phyloP scores from a whole-genome alignment of 2,797 vertebrate genomes.

The Lutjanus argentimaculatus region DNA sequence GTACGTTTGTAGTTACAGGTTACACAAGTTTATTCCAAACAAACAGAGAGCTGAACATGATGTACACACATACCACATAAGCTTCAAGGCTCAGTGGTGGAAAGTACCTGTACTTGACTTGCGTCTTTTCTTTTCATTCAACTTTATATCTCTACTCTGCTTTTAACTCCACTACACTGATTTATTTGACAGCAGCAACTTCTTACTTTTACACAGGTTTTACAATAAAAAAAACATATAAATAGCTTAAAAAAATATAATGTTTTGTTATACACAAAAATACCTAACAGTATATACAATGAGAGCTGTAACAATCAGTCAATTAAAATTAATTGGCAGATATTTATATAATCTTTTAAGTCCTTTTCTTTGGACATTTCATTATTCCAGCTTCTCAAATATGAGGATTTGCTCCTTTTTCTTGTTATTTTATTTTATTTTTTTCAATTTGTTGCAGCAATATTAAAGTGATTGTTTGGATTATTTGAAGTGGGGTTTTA shows the following conservation, averaged over 20 bases:
- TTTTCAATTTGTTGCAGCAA: background rate
- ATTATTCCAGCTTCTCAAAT: background rate
- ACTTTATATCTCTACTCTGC: background rate
- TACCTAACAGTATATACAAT: background rate
- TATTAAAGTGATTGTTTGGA: no score
- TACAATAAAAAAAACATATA: background rate
- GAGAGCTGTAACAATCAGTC: background rate
- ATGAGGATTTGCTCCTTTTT: background rate
- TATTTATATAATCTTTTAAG: background rate
- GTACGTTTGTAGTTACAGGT: background rate
- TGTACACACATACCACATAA: background rate
- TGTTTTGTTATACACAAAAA: background rate
- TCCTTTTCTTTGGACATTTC: background rate
- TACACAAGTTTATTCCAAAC: constrained; percentile 25
- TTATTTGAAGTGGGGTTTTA: no score
- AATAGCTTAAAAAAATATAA: background rate
- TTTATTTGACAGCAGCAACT: background rate
- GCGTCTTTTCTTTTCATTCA: background rate
- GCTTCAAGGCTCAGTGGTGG: background rate
- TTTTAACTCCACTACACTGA: background rate
- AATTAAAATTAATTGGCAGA: background rate
- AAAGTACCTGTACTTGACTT: no score
- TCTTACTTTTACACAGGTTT: background rate
- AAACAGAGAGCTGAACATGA: background rate
- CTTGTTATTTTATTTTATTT: background rate